Base-by-base conservation (phyloP, 2,888 invertebrate species). In the Hydrotaea diabolus region DNA sequence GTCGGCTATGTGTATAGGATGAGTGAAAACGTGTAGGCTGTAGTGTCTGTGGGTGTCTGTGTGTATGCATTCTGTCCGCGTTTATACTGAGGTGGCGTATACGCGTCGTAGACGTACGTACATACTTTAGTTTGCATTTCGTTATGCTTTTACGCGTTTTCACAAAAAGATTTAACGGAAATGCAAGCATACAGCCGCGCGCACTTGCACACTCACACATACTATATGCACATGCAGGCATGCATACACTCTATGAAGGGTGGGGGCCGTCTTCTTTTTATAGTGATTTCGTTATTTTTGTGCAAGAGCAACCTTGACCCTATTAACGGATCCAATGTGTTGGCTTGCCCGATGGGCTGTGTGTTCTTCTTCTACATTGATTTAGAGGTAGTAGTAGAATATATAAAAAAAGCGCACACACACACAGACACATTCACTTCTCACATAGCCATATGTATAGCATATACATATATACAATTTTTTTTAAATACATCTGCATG, bases 291-390 rank as follows among this genome's bases (percentile, higher is more conserved):
- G 19, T 72, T 77, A 36, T 36, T 59, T 75, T 75, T 75, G 26
- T 73, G 66, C 69, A 73, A 43, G 71, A 62, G 39, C 57, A 84
- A 84, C 83, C 83, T 84, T 84, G 83, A 80, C 83, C 83, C 77
- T 72, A 74, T 83, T 72, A 72, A 55, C 39, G 53, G 17, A 36
- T 73, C 36, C 57, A 55, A 31, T 73, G 36, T 36, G 43, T 3
- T 36, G 26, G 53, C 13, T 17, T 59, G 31, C 23, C 31, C 26
- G 15, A 31, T 31, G 26, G 69, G 69, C 49, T 66, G 17, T 66
- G 46, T n/a, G n/a, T n/a, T n/a, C n/a, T 17, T 69, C 26, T 72
- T 55, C 55, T 46, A n/a, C 72, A 72, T 72, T 72, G 72, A 55
- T 72, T 72, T 66, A 13, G 62, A 59, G 59, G 23, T 26, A 13